Evolutionary conservation across 2,797 vertebrate species (phyloP), one percentile per base, ranked within the genome.

Genomic region (Gallinago nigripennis): DNA sequence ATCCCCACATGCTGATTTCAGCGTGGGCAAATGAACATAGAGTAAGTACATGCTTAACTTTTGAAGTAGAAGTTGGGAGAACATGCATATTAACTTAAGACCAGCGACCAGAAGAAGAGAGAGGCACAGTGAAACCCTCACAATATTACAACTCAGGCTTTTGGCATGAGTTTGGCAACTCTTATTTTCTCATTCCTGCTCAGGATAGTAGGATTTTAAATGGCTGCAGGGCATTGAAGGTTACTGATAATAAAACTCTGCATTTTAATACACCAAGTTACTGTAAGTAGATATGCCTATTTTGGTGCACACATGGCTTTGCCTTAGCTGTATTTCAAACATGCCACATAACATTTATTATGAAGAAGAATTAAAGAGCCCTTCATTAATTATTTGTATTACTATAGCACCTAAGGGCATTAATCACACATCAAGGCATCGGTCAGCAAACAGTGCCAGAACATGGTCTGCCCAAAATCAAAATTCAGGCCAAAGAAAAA

Each of bases 311-410:
- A 60, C 35, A 16, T n/a, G 48, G 66, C 87, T 88, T 58, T 23
- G 45, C 35, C 77, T 60, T 21, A 89, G 94, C 50, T 86, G 73
- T 80, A 91, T 95, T 96, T 95, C 90, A 94, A 79, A 90, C 43
- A 71, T 53, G 70, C 71, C 87, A 79, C 86, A 79, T 72, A 91
- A 94, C 79, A 96, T 94, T 92, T 91, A 94, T 94, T 88, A 95
- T 82, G 31, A 90, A 91, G 87, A 86, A 79, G 92, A 96, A 95
- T 88, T 96, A 95, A 94, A 92, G 86, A 95, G 46, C 63, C 70
- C 73, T 71, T 95, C 90, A 96, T 97, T 95, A 96, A 97, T 95
- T 94, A 95, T 95, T 97, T 95, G 90, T 90, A 92, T 92, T 92
- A 95, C 92, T 78, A 73, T 31, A 90, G 73, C 77, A 92, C 95